Conservation (phyloP, 1,140 invertebrate species). For the Cepaea nemoralis region DNA sequence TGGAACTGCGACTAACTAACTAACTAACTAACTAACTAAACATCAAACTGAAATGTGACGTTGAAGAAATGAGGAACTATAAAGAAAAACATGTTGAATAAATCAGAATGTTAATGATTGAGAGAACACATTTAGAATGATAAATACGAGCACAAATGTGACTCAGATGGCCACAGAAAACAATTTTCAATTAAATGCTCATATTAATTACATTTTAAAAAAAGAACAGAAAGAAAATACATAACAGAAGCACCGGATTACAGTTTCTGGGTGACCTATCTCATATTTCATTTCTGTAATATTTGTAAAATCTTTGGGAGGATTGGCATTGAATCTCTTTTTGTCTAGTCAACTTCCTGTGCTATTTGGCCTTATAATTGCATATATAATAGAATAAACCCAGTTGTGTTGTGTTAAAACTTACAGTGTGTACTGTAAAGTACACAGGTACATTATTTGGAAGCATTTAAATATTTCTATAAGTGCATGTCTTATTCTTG, state of each 20-base stretch:
- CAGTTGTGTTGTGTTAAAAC: neutral
- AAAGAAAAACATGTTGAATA: too few relatives aligned
- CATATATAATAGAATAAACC: neutral
- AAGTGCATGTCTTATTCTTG: constrained; percentile 23
- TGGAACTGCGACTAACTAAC: too few relatives aligned
- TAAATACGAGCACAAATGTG: too few relatives aligned
- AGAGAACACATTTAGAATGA: too few relatives aligned
- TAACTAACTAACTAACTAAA: too few relatives aligned
- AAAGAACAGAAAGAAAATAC: too few relatives aligned
- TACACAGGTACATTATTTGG: neutral
- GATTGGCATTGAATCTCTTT: constrained; percentile 12
- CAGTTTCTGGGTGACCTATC: neutral
- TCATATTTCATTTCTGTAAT: neutral
- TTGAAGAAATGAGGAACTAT: too few relatives aligned
- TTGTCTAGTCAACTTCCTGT: constrained; percentile 18
- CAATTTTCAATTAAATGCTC: too few relatives aligned
- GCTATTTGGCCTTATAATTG: neutral
- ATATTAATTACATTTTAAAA: too few relatives aligned
- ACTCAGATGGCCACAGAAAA: too few relatives aligned
- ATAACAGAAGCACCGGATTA: neutral
- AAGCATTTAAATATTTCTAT: constrained; percentile 2
- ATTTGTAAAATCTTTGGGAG: neutral
- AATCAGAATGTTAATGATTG: too few relatives aligned
- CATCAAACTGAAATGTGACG: too few relatives aligned
- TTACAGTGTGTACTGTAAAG: neutral